Conservation (phyloP, 2,113 vertebrate genomes). For the Sebastes schlegelii region DNA sequence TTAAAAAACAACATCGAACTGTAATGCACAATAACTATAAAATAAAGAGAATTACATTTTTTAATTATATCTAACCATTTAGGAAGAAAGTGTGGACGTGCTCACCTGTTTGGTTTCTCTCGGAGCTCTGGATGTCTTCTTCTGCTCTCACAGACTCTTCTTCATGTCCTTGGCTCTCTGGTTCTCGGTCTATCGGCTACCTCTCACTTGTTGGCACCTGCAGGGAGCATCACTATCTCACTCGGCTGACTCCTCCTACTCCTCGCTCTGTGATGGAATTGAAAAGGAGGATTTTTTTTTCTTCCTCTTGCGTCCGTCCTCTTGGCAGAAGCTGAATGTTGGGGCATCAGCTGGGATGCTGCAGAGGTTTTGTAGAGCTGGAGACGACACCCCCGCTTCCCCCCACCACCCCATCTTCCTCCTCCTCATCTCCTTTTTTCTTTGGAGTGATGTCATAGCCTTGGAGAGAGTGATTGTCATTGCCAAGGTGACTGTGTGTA, state of each 20-base stretch:
- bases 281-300: conserved; percentile 63
- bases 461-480: conserved; percentile 58
- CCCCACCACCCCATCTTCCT: neutral
- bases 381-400: conserved; percentile 20
- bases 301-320: conserved; percentile 58
- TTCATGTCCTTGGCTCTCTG: conserved; percentile 60
- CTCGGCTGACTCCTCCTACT: conserved; percentile 70
- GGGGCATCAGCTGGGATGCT: conserved; percentile 72
- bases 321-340: conserved; percentile 70
- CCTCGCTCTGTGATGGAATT: conserved; percentile 59
- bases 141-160: conserved; percentile 74
- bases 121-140: conserved; percentile 46
- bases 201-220: conserved; percentile 84
- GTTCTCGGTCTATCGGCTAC: conserved; percentile 52
- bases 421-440: conserved; percentile 54
- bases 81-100: neutral
- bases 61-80: neutral
- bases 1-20: neutral
- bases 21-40: too few species aligned
- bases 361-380: conserved; percentile 75
- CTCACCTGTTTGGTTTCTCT: conserved; percentile 66
- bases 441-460: conserved; percentile 74
- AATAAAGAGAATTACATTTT: neutral
- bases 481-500: conserved; percentile 72
- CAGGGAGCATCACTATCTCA: conserved; percentile 81